phyloP scores from a whole-genome alignment of 2,888 invertebrate species.

The Argynnis bischoffii region DNA sequence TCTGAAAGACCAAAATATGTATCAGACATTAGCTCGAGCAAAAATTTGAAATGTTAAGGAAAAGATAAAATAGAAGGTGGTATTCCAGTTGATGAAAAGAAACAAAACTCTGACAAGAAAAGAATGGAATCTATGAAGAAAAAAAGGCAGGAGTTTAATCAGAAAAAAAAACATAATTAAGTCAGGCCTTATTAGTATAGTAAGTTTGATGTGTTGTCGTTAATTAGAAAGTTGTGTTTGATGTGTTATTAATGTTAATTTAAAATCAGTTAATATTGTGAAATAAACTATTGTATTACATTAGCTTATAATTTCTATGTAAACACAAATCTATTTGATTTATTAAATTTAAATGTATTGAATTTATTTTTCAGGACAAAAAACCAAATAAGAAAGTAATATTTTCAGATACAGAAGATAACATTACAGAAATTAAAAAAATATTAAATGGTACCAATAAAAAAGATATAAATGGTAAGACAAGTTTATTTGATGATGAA shows the following conservation, averaged over 20 bases:
- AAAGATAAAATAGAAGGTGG: conserved; percentile 13
- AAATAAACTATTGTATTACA: too few species aligned
- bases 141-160: conserved; percentile 84
- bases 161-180: conserved; percentile 85
- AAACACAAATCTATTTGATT: too few species aligned
- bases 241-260: too few species aligned
- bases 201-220: conserved; percentile 59
- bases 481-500: conserved; percentile 75
- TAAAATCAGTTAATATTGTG: too few species aligned
- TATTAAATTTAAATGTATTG: neutral
- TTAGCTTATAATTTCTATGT: too few species aligned
- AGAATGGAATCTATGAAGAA: conserved; percentile 85
- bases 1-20: conserved; percentile 28
- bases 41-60: neutral
- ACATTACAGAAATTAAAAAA: conserved; percentile 40
- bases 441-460: conserved; percentile 32
- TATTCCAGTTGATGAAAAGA: conserved; percentile 34
- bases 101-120: conserved; percentile 63
- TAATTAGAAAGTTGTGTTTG: too few species aligned
- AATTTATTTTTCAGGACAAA: conserved; percentile 68
- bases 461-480: conserved; percentile 44
- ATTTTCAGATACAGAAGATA: conserved; percentile 80
- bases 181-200: conserved; percentile 83
- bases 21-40: conserved; percentile 6
- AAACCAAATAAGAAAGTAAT: conserved; percentile 83